Evolutionary conservation across 2,888 invertebrate genomes (phyloP).

Genomic region (Papilio protenor): DNA sequence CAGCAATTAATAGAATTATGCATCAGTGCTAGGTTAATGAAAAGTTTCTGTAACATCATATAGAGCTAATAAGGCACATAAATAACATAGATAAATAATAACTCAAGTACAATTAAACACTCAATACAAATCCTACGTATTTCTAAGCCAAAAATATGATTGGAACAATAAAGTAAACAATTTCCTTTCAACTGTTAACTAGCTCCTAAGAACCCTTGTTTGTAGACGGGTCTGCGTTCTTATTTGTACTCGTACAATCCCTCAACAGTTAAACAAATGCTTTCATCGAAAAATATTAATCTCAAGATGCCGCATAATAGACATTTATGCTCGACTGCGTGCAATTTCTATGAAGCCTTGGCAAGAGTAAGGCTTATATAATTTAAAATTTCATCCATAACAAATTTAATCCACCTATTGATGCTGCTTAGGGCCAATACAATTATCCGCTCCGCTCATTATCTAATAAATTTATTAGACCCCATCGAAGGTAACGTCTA

Average conservation of each 20-base stretch:
- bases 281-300: slow-evolving; percentile 80
- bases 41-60: not conserved
- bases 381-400: slow-evolving; percentile 65
- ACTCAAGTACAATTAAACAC: not conserved
- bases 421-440: slow-evolving; percentile 69
- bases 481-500: slow-evolving; percentile 55
- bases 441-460: slow-evolving; percentile 62
- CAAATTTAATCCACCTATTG: slow-evolving; percentile 68
- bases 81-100: not conserved
- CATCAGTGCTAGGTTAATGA: not conserved
- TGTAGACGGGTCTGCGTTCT: slow-evolving; percentile 60
- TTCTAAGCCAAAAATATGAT: slow-evolving; percentile 37
- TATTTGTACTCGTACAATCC: slow-evolving; percentile 67
- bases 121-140: not conserved
- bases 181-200: slow-evolving; percentile 51
- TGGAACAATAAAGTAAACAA: slow-evolving; percentile 52
- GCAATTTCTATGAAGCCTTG: slow-evolving; percentile 73
- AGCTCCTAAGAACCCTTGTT: slow-evolving; percentile 71
- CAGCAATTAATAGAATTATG: not conserved
- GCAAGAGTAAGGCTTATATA: slow-evolving; percentile 55
- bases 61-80: not conserved
- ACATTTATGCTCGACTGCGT: slow-evolving; percentile 81
- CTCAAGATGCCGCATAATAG: slow-evolving; percentile 75
- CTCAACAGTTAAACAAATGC: slow-evolving; percentile 64
- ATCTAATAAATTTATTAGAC: slow-evolving; percentile 55